Conservation (phyloP, 2,797 vertebrate genomes). For the Lithobates pipiens region DNA sequence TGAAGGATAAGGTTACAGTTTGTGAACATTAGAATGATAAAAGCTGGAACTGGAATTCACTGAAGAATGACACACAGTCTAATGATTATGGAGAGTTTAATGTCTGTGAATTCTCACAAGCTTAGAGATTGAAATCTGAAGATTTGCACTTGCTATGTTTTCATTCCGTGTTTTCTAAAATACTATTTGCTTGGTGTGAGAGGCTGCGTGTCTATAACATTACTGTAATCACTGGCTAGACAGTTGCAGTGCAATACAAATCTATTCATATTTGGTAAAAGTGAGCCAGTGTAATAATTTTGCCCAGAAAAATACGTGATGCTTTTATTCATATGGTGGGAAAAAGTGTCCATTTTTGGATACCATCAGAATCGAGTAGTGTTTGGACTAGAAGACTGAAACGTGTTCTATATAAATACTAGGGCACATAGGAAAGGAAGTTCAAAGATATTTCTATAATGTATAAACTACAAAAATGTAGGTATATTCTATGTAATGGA, state of each 20-base stretch:
- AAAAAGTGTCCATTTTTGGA: too few relatives aligned
- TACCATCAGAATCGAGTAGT: not conserved
- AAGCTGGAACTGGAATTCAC: constrained; percentile 8
- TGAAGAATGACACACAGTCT: constrained; percentile 14
- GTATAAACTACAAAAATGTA: too few relatives aligned
- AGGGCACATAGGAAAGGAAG: too few relatives aligned
- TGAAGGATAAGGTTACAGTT: constrained; percentile 32
- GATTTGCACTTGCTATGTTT: not conserved
- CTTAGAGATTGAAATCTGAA: not conserved
- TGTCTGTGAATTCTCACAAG: constrained; percentile 5
- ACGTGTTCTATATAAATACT: too few relatives aligned
- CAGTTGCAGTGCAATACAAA: not conserved
- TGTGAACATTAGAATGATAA: constrained; percentile 17
- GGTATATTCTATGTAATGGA: too few relatives aligned
- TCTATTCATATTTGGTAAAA: not conserved
- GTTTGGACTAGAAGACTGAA: not conserved
- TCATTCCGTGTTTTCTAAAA: not conserved
- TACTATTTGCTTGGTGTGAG: not conserved
- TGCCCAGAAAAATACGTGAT: too few relatives aligned
- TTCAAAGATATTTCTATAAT: too few relatives aligned
- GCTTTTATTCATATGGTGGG: too few relatives aligned
- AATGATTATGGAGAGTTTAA: not conserved
- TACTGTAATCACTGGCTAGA: not conserved
- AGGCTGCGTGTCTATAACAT: not conserved
- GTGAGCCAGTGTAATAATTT: too few relatives aligned